These are phyloP conservation scores for Triplophysa tibetana DNA, from an alignment of 2,113 vertebrate genomes.

Conservation along the genomic window DNA sequence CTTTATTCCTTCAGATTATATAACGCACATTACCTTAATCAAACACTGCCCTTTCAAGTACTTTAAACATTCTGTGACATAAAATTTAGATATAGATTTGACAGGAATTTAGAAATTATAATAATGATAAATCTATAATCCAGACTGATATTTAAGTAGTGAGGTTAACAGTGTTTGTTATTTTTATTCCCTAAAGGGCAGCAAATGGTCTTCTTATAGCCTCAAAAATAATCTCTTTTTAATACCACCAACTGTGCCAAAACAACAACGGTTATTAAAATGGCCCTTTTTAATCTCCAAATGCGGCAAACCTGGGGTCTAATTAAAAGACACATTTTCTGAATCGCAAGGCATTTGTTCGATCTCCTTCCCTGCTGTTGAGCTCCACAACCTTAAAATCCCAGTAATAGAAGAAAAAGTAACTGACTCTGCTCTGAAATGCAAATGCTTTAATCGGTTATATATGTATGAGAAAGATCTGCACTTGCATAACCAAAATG, in stretches of 20 bases:
- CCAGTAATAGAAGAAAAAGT: slow-evolving; percentile 49
- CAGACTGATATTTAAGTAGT: neutral
- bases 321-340: slow-evolving; percentile 46
- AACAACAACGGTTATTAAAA: neutral
- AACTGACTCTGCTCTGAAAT: slow-evolving; percentile 58
- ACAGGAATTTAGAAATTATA: too few relatives aligned
- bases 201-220: neutral
- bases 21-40: too few relatives aligned
- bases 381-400: slow-evolving; percentile 52
- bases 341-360: slow-evolving; percentile 24
- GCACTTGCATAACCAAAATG: slow-evolving; percentile 33
- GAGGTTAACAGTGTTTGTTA: neutral
- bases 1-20: too few relatives aligned
- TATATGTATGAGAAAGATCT: slow-evolving; percentile 36
- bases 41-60: too few relatives aligned
- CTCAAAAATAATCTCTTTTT: slow-evolving; percentile 19
- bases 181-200: neutral
- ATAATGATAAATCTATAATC: too few relatives aligned
- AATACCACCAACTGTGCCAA: neutral
- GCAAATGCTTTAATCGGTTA: slow-evolving; percentile 47
- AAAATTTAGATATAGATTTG: too few relatives aligned
- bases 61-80: too few relatives aligned
- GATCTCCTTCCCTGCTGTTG: slow-evolving; percentile 30
- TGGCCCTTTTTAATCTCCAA: neutral
- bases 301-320: slow-evolving; percentile 19